Evolutionary conservation across 2,797 vertebrate genomes (phyloP), one percentile per base, ranked within the genome.

Genomic region (Limosa lapponica): DNA sequence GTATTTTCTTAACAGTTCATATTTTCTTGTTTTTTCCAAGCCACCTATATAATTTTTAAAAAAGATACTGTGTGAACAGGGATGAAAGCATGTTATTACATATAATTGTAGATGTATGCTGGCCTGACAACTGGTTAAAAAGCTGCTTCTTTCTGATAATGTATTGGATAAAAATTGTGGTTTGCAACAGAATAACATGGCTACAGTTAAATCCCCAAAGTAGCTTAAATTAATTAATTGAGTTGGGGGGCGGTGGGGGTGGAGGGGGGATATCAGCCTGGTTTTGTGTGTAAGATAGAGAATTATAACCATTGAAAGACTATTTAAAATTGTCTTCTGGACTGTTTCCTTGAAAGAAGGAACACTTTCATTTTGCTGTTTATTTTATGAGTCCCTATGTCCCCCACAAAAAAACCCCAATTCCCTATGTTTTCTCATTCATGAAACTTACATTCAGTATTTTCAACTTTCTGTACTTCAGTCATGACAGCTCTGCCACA

Each of bases 221-320:
- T 41, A 54, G 14, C 20, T 82, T 78, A 73, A 80, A 80, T 80
- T 37, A 89, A 55, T 8, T 43, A 69, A 27, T 32, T 64, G n/a
- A 80, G 17, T 2, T 8, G 2, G 6, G 4, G 14, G 14, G 3
- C n/a, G n/a, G 1, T 14, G 14, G 4, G 2, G 41, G 1, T 16
- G 14, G 4, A 2, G 46, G 16, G 16, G 14, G 4, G 2, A 46
- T 44, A 57, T 69, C 34, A 75, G 6, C 10, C 58, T 55, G 18
- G 41, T 57, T 62, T 91, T 79, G 34, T 85, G 13, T 27, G 32
- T 61, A 6, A 80, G 17, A 4, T 79, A 27, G n/a, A 46, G 61
- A 85, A 72, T 69, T 82, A 70, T 20, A 13, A 89, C 5, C 16
- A 75, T 70, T 20, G 52, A 84, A 87, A 58, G 16, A 37, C 34